A percentile compares a stretch with the other conserved stretches of the same genome.
phyloP scores from a whole-genome alignment of 2,888 invertebrate genomes.

The Drosophila imparisetae region DNA sequence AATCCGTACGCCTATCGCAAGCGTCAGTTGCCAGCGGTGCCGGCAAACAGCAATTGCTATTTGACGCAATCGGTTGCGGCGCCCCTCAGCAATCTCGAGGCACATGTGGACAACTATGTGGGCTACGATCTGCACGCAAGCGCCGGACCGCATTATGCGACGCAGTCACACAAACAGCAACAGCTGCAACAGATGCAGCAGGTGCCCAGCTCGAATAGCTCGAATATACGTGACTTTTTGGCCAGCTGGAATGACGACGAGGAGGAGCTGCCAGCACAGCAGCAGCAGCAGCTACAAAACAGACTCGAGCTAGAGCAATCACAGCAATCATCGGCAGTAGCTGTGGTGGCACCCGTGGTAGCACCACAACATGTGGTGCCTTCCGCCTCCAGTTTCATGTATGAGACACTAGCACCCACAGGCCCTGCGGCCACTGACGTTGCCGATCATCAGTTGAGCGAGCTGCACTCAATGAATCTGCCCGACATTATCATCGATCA shows the following conservation, averaged over 20 bases:
- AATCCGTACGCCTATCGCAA: constrained; percentile 65
- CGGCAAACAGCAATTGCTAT: constrained; percentile 51
- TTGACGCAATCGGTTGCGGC: constrained; percentile 40
- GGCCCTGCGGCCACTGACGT: constrained; percentile 73
- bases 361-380: background rate
- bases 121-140: constrained; percentile 57
- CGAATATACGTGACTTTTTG: constrained; percentile 84
- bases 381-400: constrained; percentile 51
- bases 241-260: constrained; percentile 85
- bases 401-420: constrained; percentile 67
- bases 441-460: constrained; percentile 65
- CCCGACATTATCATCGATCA: constrained; percentile 85
- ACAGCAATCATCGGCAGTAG: constrained; percentile 29
- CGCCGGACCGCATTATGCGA: constrained; percentile 21
- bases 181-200: background rate
- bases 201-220: constrained; percentile 61
- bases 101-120: constrained; percentile 63
- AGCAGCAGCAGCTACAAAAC: constrained; percentile 5
- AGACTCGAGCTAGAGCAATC: constrained; percentile 12
- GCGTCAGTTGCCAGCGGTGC: constrained; percentile 31
- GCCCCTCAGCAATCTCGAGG: constrained; percentile 56
- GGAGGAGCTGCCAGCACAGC: constrained; percentile 67
- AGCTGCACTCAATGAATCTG: constrained; percentile 69
- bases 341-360: constrained; percentile 49
- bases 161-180: constrained; percentile 20